Evolutionary conservation across 1,140 invertebrate species (phyloP), one percentile per base, ranked within the genome.

Genomic region (Bathynomus jamesi): DNA sequence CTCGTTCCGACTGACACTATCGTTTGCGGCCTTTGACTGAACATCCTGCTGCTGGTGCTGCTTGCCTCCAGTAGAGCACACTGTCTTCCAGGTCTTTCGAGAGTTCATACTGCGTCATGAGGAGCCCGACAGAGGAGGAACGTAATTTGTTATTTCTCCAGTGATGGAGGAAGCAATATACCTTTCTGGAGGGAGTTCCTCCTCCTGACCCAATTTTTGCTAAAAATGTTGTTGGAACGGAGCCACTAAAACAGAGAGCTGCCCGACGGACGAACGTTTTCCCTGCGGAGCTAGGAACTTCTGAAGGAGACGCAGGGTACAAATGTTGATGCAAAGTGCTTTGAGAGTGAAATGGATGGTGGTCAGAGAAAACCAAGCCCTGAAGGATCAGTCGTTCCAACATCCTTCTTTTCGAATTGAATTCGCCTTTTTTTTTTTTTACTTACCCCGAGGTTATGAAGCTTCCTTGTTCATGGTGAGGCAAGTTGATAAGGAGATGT

Each of bases 1-100:
- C 61, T 62, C 71, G 72, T 61, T 68, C 61, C 28, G 29, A 31
- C 65, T 27, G 61, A 29, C 24, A 69, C 21, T 17, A 5, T 21
- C 40, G 13, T 5, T 53, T 53, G 21, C 13, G 40, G 11, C 21
- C 40, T 53, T 53, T 53, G 5, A 21, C 11, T 11, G 11, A 17
- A 5, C 13, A 5, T n/a, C n/a, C n/a, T 53, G 13, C 21, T 17
- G 40, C 13, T 1, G 13, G 11, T 53, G 13, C 40, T 5, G 40
- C 21, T 17, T 53, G 40, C 40, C 40, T 53, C 21, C 40, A 17
- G 13, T 21, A 21, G 13, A 53, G 40, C 11, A 21, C 40, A 53
- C 40, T 53, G 40, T 53, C 40, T 53, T 53, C 40, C 11, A 53
- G 40, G 21, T 21, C 21, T 1, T 53, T 21, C 40, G 40, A 53